phyloP scores from a whole-genome alignment of 2,888 invertebrate genomes.

The Synergus laeviventris region DNA sequence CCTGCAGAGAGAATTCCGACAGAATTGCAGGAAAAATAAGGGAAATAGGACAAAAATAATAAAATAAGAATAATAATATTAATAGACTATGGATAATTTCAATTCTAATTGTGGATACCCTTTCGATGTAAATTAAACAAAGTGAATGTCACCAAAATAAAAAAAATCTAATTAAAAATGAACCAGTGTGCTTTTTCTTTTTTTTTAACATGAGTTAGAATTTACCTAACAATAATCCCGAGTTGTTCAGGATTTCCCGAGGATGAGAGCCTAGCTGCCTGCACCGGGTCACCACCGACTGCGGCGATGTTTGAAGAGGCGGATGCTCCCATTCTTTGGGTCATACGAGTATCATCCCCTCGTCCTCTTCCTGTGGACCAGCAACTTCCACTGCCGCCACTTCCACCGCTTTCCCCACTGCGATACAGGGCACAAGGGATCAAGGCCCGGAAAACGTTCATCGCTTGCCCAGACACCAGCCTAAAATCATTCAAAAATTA shows the following conservation, averaged over 20 bases:
- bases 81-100: slow-evolving; percentile 4
- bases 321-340: slow-evolving; percentile 75
- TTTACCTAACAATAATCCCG: slow-evolving; percentile 72
- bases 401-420: slow-evolving; percentile 71
- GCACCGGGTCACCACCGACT: slow-evolving; percentile 73
- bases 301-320: slow-evolving; percentile 75
- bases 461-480: slow-evolving; percentile 79
- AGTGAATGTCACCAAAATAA: background rate
- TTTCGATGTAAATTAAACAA: background rate
- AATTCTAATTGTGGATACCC: no score
- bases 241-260: slow-evolving; percentile 72
- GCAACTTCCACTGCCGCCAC: slow-evolving; percentile 64
- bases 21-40: background rate
- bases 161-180: background rate
- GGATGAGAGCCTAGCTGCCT: slow-evolving; percentile 74
- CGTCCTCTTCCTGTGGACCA: slow-evolving; percentile 72
- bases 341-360: slow-evolving; percentile 73
- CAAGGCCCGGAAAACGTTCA: slow-evolving; percentile 80
- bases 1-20: background rate
- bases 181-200: background rate
- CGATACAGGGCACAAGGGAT: slow-evolving; percentile 80
- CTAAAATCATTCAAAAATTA: slow-evolving; percentile 63
- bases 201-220: background rate
- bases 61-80: background rate
- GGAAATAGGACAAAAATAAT: background rate